phyloP scores from a whole-genome alignment of 2,797 vertebrate species.

The Macropus fuliginosus region DNA sequence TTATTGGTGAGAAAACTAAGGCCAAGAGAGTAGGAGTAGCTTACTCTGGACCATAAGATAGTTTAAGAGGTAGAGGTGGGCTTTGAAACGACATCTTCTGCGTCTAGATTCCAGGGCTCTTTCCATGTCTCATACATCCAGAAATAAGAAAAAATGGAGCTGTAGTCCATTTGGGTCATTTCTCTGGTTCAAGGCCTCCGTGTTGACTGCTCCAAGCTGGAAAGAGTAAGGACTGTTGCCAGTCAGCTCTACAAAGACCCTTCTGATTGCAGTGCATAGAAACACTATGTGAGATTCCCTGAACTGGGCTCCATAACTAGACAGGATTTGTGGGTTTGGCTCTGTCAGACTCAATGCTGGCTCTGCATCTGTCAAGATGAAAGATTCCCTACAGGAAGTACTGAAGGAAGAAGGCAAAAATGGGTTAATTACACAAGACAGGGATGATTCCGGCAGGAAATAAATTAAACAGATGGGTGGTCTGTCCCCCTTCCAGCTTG shows the following conservation, averaged over 20 bases:
- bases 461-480: constrained; percentile 78
- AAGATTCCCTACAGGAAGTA: constrained; percentile 45
- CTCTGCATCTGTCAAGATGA: constrained; percentile 36
- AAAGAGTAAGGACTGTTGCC: background rate
- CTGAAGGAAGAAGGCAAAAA: constrained; percentile 73
- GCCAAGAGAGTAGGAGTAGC: background rate
- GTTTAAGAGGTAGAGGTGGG: background rate
- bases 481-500: constrained; percentile 61
- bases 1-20: background rate
- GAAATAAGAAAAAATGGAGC: background rate
- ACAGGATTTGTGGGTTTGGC: constrained; percentile 4
- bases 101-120: background rate
- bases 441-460: constrained; percentile 69
- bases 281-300: background rate
- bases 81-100: background rate
- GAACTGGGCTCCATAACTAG: background rate
- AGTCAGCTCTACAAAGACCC: background rate
- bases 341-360: constrained; percentile 19
- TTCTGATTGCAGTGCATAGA: background rate
- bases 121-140: background rate
- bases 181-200: background rate
- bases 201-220: background rate
- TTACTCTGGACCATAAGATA: background rate
- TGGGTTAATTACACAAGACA: constrained; percentile 74
- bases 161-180: background rate